Conservation (phyloP, 2,113 vertebrate genomes). For the Mormyrus lacerda region DNA sequence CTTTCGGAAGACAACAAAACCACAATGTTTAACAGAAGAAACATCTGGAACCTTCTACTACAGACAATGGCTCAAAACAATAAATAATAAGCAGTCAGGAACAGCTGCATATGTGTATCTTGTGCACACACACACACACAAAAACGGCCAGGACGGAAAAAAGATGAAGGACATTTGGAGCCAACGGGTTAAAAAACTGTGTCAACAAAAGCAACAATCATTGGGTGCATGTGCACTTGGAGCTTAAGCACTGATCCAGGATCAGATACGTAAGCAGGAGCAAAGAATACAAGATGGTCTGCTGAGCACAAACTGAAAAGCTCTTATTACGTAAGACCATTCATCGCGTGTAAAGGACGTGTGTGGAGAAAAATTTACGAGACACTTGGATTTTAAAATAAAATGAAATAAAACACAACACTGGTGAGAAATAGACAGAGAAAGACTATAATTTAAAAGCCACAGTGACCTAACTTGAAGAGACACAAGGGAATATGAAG, state of each 20-base stretch:
- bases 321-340: background rate
- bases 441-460: background rate
- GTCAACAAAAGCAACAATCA: background rate
- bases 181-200: background rate
- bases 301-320: background rate
- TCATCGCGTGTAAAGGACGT: background rate
- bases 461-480: background rate
- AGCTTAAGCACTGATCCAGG: background rate
- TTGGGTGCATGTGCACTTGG: background rate
- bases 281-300: background rate
- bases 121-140: background rate
- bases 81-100: background rate
- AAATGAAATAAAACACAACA: background rate
- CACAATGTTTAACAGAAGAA: conserved; percentile 24
- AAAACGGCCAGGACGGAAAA: background rate
- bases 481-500: background rate
- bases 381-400: background rate
- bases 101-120: conserved; percentile 9
- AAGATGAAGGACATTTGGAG: background rate
- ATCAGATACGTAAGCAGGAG: background rate
- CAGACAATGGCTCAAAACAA: background rate
- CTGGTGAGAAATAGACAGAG: background rate
- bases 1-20: conserved; percentile 11
- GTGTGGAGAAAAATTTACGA: background rate
- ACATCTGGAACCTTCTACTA: conserved; percentile 32